Percentiles rank a stretch among this genome's conserved stretches.
These are phyloP conservation scores for Argynnis bischoffii DNA, from an alignment of 2,888 invertebrate species.

Conservation along the genomic window DNA sequence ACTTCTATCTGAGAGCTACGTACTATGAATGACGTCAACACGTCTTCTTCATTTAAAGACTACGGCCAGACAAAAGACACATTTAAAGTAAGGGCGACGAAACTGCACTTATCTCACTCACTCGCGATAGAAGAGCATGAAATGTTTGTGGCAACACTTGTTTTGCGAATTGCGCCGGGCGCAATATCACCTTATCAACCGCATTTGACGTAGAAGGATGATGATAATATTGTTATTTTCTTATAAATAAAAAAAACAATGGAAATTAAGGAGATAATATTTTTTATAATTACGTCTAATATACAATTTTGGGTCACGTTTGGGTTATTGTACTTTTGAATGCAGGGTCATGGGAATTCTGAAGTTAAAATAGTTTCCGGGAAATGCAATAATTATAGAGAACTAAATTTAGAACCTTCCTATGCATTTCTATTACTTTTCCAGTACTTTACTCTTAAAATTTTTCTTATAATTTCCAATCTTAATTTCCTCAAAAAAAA, in stretches of 20 bases:
- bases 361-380: too few relatives aligned
- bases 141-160: slow-evolving; percentile 79
- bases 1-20: slow-evolving; percentile 81
- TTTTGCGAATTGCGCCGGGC: slow-evolving; percentile 77
- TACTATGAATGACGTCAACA: slow-evolving; percentile 79
- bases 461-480: too few relatives aligned
- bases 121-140: slow-evolving; percentile 76
- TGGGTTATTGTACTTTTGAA: too few relatives aligned
- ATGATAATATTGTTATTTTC: slow-evolving; percentile 38
- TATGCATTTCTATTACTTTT: too few relatives aligned
- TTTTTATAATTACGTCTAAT: background rate
- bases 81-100: slow-evolving; percentile 60
- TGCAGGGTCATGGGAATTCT: too few relatives aligned
- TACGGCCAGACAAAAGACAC: slow-evolving; percentile 65
- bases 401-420: too few relatives aligned
- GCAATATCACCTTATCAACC: slow-evolving; percentile 54
- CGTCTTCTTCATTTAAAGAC: slow-evolving; percentile 66
- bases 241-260: slow-evolving; percentile 25
- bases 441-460: too few relatives aligned
- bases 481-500: too few relatives aligned
- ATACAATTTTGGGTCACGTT: background rate
- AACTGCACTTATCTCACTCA: slow-evolving; percentile 66
- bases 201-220: slow-evolving; percentile 39
- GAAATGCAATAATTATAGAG: too few relatives aligned
- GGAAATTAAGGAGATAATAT: slow-evolving; percentile 6